Evolutionary conservation across 2,888 invertebrate genomes (phyloP).

Genomic region (Tubulanus polymorphus): DNA sequence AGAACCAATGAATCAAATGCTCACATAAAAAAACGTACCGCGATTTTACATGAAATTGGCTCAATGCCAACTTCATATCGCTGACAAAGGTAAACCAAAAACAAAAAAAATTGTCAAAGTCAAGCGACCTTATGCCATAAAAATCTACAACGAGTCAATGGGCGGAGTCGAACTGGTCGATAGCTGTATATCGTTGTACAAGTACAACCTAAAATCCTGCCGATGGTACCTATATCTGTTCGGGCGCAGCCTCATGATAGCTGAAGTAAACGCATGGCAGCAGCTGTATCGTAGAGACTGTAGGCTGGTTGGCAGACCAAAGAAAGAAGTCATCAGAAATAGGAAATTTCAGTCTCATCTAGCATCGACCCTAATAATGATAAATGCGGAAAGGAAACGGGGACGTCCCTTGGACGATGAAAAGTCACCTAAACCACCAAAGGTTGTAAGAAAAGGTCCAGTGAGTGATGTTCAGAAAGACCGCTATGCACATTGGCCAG

Average conservation of each 20-base stretch:
- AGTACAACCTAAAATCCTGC: background rate
- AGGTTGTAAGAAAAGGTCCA: background rate
- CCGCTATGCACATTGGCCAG: conserved; percentile 6
- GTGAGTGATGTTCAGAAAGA: conserved; percentile 6
- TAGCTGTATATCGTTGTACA: conserved; percentile 4
- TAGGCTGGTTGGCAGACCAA: background rate
- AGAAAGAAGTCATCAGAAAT: background rate
- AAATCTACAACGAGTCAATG: conserved; percentile 11
- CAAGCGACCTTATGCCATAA: conserved; percentile 8
- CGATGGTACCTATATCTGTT: conserved; percentile 12
- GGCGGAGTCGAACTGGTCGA: conserved; percentile 7
- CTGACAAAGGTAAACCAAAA: too few relatives aligned
- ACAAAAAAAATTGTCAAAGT: background rate
- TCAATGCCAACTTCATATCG: too few relatives aligned
- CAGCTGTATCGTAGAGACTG: conserved; percentile 4
- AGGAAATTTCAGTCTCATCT: conserved; percentile 3
- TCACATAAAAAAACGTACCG: too few relatives aligned
- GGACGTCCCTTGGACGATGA: too few relatives aligned
- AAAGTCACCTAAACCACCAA: too few relatives aligned
- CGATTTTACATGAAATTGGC: too few relatives aligned
- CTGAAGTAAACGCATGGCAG: conserved; percentile 8
- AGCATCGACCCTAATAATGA: background rate
- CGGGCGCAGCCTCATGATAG: conserved; percentile 5
- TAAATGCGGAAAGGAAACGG: background rate
- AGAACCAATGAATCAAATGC: too few relatives aligned